Percentiles rank a stretch among this genome's conserved stretches.
phyloP scores from a whole-genome alignment of 2,113 vertebrate genomes.

The Hemibagrus wyckioides region DNA sequence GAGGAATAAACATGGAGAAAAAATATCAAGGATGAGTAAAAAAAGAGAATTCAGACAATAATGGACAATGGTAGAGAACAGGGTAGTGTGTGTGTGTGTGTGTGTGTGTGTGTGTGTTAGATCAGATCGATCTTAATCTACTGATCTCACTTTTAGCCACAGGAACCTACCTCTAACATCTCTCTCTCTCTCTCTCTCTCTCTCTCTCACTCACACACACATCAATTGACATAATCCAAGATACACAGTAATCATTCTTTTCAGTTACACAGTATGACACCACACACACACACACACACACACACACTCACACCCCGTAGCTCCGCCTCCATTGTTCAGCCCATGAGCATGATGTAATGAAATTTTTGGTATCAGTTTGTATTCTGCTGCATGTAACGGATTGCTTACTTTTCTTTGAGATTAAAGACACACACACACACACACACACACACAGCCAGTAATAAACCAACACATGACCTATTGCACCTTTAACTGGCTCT shows the following conservation, averaged over 20 bases:
- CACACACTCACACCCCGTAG: neutral
- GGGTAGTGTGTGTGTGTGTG: neutral
- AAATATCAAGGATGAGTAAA: conserved; percentile 26
- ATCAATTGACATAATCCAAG: neutral
- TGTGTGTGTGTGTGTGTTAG: neutral
- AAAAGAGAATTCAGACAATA: neutral
- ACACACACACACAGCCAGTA: neutral
- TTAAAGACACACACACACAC: conserved; percentile 30
- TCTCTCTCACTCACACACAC: neutral
- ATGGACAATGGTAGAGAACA: neutral
- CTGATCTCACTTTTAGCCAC: conserved; percentile 35
- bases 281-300: conserved; percentile 11
- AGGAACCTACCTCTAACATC: neutral
- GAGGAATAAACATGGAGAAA: neutral
- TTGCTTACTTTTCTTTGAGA: neutral
- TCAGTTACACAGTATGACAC: too few species aligned
- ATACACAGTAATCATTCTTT: neutral
- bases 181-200: neutral
- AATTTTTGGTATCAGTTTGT: neutral
- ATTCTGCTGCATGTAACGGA: neutral
- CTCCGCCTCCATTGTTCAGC: neutral
- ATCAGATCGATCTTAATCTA: conserved; percentile 30
- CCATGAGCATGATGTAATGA: conserved; percentile 2
- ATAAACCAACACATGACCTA: neutral
- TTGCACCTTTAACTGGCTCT: neutral